Conservation (phyloP, 35 echinoderm and acorn worm genomes). For the Apostichopus japonicus region DNA sequence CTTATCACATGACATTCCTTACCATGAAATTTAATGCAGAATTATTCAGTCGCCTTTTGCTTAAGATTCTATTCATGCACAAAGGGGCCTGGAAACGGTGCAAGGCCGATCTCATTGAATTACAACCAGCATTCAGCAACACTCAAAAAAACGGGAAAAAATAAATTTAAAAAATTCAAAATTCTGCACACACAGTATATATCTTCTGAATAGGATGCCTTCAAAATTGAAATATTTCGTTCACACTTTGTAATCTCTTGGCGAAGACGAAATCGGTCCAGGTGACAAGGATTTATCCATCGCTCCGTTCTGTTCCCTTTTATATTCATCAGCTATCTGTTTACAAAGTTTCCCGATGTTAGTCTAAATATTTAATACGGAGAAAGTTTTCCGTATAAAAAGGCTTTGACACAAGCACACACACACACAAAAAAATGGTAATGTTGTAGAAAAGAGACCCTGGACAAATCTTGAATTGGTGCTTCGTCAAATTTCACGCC, state of each 20-base stretch:
- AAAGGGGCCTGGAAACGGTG: too few species aligned
- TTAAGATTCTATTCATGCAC: too few species aligned
- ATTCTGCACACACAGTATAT: too few species aligned
- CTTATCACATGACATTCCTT: too few species aligned
- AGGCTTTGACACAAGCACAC: not conserved
- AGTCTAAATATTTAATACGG: slow-evolving; percentile 35
- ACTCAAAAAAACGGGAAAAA: too few species aligned
- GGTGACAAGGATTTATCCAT: not conserved
- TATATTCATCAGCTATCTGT: not conserved
- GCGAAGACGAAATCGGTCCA: not conserved
- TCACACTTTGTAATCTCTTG: slow-evolving; percentile 25
- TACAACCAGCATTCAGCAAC: too few species aligned
- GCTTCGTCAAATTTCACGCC: not conserved
- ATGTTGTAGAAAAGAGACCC: not conserved
- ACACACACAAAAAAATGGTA: not conserved
- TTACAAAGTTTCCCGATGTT: slow-evolving; percentile 7
- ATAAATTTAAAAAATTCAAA: too few species aligned
- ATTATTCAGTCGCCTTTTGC: too few species aligned
- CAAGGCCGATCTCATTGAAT: too few species aligned
- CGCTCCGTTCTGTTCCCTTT: not conserved
- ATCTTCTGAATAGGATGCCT: too few species aligned
- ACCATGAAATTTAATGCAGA: too few species aligned
- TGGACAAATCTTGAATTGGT: not conserved
- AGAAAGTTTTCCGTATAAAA: not conserved
- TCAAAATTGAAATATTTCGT: not conserved